Base-by-base conservation (phyloP, 2,113 vertebrate genomes). In the Girardinichthys multiradiatus region DNA sequence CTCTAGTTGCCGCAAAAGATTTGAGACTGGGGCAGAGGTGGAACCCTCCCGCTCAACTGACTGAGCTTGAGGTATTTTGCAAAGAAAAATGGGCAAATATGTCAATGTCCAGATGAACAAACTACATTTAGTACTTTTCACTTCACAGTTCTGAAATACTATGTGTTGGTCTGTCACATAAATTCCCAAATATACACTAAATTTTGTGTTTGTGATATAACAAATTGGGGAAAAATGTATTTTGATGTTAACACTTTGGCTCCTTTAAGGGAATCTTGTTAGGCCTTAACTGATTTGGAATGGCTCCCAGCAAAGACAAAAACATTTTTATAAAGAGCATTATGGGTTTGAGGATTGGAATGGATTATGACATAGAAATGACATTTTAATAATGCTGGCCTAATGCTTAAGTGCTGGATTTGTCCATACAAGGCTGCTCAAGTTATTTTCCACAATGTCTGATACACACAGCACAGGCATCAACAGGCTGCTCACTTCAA, bases 351-450 rank as follows among this genome's bases (percentile, higher is more conserved):
- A 67, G 64, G 82, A 76, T 79, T 77, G 37, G 51, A 67, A 68
- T 67, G 70, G 74, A 80, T 92, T 88, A 83, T 81, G 71, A 68
- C 42, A 67, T 65, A 70, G 42, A 85, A 88, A 89, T 83, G 7
- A 69, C 58, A 64, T 84, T 92, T 89, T 87, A 85, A 86, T 91
- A 82, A 84, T 71, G 65, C 77, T 81, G 80, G 67, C 69, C 71
- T 70, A 71, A 70, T 57, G 65, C 37, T 67, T 57, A 57, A 68
- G 60, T 83, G 79, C 61, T 68, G 70, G 79, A 84, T 86, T 86
- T 89, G 61, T 57, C 39, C 76, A 73, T 82, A 70, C 79, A 90
- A 81, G 76, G 79, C 79, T 31, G 51, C 57, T 75, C 64, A 64
- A 64, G 71, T 74, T 77, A 67, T 81, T 81, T 42, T 67, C 42